Conservation (phyloP, 1,140 invertebrate species). For the Drosophila nannoptera region DNA sequence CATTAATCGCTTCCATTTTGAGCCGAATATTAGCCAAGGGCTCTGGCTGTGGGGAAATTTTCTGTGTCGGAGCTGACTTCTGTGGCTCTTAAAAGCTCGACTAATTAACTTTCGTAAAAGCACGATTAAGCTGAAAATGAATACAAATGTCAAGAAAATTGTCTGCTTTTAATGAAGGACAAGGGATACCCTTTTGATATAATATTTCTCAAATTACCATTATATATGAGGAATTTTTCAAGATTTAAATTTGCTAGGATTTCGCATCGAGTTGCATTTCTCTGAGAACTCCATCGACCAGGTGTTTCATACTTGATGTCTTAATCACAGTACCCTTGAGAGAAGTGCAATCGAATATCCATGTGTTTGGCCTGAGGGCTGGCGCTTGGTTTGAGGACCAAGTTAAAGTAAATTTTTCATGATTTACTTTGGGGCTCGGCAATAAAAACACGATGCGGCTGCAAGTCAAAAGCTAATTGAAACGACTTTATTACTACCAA, state of each 20-base stretch:
- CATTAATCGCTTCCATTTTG: conserved; percentile 28
- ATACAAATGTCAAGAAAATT: conserved; percentile 22
- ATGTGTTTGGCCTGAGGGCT: conserved; percentile 29
- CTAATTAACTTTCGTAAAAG: conserved; percentile 56
- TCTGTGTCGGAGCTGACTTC: conserved; percentile 19
- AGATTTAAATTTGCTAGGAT: no score
- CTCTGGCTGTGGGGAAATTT: not conserved
- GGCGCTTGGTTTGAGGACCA: conserved; percentile 53
- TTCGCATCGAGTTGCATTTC: not conserved
- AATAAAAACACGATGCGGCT: conserved; percentile 28
- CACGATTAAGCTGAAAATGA: not conserved
- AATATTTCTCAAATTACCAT: no score
- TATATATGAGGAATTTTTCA: no score
- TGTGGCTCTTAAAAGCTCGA: conserved; percentile 39
- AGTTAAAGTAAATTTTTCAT: conserved; percentile 19
- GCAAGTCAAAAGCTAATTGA: conserved; percentile 47
- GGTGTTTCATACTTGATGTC: not conserved
- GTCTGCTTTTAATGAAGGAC: not conserved
- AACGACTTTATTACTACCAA: conserved; percentile 64
- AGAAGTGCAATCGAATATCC: not conserved
- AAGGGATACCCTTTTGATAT: not conserved
- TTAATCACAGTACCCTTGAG: not conserved
- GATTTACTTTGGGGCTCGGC: conserved; percentile 15
- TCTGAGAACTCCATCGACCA: not conserved
- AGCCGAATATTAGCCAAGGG: conserved; percentile 27